Evolutionary conservation across 1,140 invertebrate species (phyloP).

Genomic region (Adelges cooleyi): DNA sequence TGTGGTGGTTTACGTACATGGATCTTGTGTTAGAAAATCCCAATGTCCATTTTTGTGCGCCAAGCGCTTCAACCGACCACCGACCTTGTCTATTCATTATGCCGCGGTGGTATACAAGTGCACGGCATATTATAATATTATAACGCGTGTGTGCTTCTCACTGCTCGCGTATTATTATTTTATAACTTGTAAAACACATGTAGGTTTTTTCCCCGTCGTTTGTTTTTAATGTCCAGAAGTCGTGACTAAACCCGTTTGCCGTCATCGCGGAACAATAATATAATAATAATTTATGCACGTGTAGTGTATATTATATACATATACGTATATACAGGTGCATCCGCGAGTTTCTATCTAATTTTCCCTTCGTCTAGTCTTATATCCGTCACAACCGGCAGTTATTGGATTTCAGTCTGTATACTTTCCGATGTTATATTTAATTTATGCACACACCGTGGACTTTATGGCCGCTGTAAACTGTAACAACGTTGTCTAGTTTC

Average conservation of each 20-base stretch:
- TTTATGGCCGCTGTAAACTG: slow-evolving; percentile 18
- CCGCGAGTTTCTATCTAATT: background rate
- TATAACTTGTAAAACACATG: slow-evolving; percentile 14
- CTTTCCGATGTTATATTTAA: background rate
- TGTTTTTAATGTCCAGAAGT: slow-evolving; percentile 13
- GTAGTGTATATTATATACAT: too few relatives aligned
- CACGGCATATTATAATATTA: too few relatives aligned
- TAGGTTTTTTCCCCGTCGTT: background rate
- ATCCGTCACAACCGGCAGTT: background rate
- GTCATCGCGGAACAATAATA: background rate
- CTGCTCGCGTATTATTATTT: too few relatives aligned
- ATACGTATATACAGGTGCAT: too few relatives aligned
- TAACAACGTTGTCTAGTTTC: background rate
- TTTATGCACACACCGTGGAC: background rate
- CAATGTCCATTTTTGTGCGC: too few relatives aligned
- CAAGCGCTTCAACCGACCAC: too few relatives aligned
- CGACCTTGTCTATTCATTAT: too few relatives aligned
- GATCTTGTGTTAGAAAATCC: too few relatives aligned
- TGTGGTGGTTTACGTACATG: too few relatives aligned
- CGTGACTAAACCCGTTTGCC: slow-evolving; percentile 21
- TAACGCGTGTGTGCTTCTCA: too few relatives aligned
- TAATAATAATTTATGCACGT: slow-evolving; percentile 13
- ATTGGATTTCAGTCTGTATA: background rate
- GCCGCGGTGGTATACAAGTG: too few relatives aligned
- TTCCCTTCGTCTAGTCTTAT: background rate